Percentiles rank a stretch among this genome's conserved stretches.
These are phyloP conservation scores for Thera britannica DNA, from an alignment of 2,888 invertebrate genomes.

Conservation along the genomic window DNA sequence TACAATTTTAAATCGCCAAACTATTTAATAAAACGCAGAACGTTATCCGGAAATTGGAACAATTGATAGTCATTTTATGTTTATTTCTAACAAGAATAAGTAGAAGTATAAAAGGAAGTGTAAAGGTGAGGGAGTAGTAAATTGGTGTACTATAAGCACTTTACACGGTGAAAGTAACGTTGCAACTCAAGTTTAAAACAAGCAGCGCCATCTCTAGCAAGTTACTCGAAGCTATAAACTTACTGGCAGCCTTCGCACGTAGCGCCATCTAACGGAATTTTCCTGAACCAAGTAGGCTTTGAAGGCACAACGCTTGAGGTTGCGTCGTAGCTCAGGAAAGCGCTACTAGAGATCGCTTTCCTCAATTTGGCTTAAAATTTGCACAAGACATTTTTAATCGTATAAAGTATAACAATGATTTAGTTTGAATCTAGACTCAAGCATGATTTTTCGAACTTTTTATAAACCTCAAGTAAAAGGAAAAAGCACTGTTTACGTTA, in stretches of 20 bases:
- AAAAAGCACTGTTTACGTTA: too few relatives aligned
- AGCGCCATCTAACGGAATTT: constrained; percentile 76
- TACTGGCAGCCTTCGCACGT: constrained; percentile 41
- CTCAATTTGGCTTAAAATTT: neutral
- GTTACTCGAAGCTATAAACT: constrained; percentile 50
- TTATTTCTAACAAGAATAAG: too few relatives aligned
- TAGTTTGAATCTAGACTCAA: neutral
- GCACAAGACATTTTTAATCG: neutral
- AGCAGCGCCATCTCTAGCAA: constrained; percentile 68
- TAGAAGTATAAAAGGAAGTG: too few relatives aligned
- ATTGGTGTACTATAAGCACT: too few relatives aligned
- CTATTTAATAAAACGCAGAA: too few relatives aligned
- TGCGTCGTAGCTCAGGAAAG: constrained; percentile 53
- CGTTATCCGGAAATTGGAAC: too few relatives aligned
- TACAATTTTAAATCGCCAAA: too few relatives aligned
- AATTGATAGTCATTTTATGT: too few relatives aligned
- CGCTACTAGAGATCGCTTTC: constrained; percentile 72
- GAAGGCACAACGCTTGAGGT: constrained; percentile 36
- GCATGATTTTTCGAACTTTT: too few relatives aligned
- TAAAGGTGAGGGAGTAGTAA: too few relatives aligned
- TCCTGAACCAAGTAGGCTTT: constrained; percentile 66
- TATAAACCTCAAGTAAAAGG: too few relatives aligned
- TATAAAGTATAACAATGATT: neutral
- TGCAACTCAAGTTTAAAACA: constrained; percentile 17
- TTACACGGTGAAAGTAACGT: neutral